Base-by-base conservation (phyloP, 92 coral and sea anemone species). In the Parazoanthus darwini region DNA sequence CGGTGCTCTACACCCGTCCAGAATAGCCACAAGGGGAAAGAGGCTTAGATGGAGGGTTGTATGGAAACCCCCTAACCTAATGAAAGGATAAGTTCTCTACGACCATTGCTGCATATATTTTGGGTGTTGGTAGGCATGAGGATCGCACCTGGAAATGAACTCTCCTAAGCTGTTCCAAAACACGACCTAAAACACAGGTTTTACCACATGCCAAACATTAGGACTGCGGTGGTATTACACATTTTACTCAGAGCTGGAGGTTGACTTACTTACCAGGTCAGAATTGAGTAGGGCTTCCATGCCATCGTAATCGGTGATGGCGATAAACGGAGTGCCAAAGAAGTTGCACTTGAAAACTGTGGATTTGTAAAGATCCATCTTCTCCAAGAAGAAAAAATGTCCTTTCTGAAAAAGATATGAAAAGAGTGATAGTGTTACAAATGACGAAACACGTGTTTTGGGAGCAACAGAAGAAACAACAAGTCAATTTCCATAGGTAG, bases 271-370 rank as follows among this genome's bases (percentile, higher is more conserved):
- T 74, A 94, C 98, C 93, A 93, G 88, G 86, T 82, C 92, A 36
- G 91, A 71, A 86, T 95, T 92, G 35, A 95, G 89, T 50, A 95
- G 72, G 50, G 91, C 93, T 37, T 90, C 86, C 38, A 93, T 87
- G 39, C 96, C 98, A 71, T 95, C 92, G 67, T 91, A 89, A 82
- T 95, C 98, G 3, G 93, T 84, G n/a, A 95, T 66, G 48, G 96
- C 98, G 22, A 95, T 81, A 76, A 91, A 92, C 7, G 98, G 93
- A 8, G 98, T 89, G 15, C 98, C 98, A 54, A 95, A 93, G 54
- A 95, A 93, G 80, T 92, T 95, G 79, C 98, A 95, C 72, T 94
- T 94, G 91, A 93, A 95, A 23, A 95, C 98, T 23, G 90, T 80
- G 51, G 96, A 93, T 54, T 87, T 85, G 74, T 93, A 94, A 59